These are phyloP conservation scores for Carpatolechia fugitivella DNA, from an alignment of 2,888 invertebrate genomes.

Conservation along the genomic window DNA sequence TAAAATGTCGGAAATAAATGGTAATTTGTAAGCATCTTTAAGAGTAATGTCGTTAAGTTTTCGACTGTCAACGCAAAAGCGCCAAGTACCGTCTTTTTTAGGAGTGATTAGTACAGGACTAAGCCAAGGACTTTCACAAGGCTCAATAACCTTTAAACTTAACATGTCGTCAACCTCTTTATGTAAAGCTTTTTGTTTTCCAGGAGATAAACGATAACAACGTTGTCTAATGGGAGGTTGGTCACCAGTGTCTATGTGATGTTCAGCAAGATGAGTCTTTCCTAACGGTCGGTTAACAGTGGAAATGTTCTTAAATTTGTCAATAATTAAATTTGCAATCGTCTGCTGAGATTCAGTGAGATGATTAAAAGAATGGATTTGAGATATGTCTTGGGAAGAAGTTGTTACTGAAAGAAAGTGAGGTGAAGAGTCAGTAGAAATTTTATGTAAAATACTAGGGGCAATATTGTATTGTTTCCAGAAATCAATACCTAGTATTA, in stretches of 20 bases:
- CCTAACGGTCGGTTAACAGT: not conserved
- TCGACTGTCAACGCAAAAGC: slow-evolving; percentile 26
- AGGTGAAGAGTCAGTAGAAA: too few relatives aligned
- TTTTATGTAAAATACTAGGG: too few relatives aligned
- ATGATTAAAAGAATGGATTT: not conserved
- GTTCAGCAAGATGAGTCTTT: not conserved
- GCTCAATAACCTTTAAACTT: slow-evolving; percentile 17
- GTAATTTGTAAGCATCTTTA: slow-evolving; percentile 20
- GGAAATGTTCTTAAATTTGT: slow-evolving; percentile 1
- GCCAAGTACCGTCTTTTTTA: slow-evolving; percentile 20
- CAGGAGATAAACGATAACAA: slow-evolving; percentile 25
- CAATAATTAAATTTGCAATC: not conserved
- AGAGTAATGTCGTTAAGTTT: slow-evolving; percentile 24
- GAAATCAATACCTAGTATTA: too few relatives aligned
- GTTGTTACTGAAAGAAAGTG: too few relatives aligned
- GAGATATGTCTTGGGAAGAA: too few relatives aligned
- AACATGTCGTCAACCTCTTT: slow-evolving; percentile 27
- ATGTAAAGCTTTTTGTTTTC: slow-evolving; percentile 22
- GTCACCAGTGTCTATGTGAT: slow-evolving; percentile 15
- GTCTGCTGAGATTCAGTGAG: not conserved
- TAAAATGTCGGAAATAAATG: slow-evolving; percentile 1
- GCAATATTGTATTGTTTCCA: too few relatives aligned
- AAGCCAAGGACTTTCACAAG: slow-evolving; percentile 25
- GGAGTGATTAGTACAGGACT: slow-evolving; percentile 22
- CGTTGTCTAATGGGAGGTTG: slow-evolving; percentile 24